phyloP scores from a whole-genome alignment of 2,113 vertebrate genomes.

The Catharus minimus region DNA sequence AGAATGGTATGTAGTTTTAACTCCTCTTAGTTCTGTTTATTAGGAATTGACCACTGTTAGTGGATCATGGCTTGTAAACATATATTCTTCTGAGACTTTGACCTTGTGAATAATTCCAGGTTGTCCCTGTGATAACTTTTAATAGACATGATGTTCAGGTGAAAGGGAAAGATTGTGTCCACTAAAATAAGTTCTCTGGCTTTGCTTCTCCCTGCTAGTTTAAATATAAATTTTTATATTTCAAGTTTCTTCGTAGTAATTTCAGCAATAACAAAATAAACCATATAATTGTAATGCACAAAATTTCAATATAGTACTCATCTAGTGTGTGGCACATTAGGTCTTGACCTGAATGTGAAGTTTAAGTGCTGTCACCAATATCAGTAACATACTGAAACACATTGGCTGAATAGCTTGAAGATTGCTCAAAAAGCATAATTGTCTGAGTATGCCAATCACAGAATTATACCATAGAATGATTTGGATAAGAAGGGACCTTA shows the following conservation, averaged over 20 bases:
- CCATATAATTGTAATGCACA: background rate
- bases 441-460: background rate
- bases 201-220: background rate
- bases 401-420: background rate
- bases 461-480: background rate
- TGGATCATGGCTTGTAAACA: background rate
- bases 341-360: background rate
- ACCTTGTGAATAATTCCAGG: background rate
- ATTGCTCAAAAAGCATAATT: background rate
- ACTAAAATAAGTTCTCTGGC: background rate
- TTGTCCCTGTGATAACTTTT: background rate
- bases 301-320: background rate
- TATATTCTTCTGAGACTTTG: background rate
- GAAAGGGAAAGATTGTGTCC: background rate
- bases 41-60: background rate
- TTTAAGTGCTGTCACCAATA: background rate
- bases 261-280: background rate
- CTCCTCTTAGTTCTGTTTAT: background rate
- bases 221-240: background rate
- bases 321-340: background rate
- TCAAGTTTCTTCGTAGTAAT: background rate
- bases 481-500: background rate
- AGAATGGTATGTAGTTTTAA: background rate
- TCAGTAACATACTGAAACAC: background rate
- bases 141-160: background rate